These are phyloP conservation scores for Hippasteria phrygiana DNA, from an alignment of 53 echinoderm and acorn worm species.

Conservation along the genomic window DNA sequence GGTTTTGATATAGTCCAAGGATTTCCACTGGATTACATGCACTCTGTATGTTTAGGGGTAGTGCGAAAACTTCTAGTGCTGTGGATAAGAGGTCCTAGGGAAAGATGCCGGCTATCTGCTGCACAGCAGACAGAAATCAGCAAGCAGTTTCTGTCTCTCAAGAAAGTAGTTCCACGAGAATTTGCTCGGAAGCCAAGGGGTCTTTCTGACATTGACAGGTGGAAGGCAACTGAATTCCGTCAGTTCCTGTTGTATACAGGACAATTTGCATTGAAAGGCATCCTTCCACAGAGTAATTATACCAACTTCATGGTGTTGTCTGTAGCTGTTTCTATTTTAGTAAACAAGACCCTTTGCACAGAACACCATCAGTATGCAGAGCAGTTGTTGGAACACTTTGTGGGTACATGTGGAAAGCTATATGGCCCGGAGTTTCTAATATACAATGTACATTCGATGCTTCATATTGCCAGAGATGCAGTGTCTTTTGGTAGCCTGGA, in stretches of 20 bases:
- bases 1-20: not conserved
- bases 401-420: not conserved
- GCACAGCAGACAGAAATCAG: not conserved
- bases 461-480: slow-evolving; percentile 22
- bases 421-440: slow-evolving; percentile 41
- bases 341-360: not conserved
- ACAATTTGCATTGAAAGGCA: slow-evolving; percentile 8
- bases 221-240: slow-evolving; percentile 44
- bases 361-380: slow-evolving; percentile 15
- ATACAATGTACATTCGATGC: slow-evolving; percentile 36
- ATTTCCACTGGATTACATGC: slow-evolving; percentile 36
- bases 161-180: not conserved
- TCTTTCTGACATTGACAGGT: slow-evolving; percentile 34
- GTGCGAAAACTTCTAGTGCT: slow-evolving; percentile 58
- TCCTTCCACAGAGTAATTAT: not conserved
- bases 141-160: not conserved
- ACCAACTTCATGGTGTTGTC: slow-evolving; percentile 12
- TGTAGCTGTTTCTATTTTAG: slow-evolving; percentile 38
- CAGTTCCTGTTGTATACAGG: slow-evolving; percentile 50
- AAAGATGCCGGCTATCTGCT: not conserved
- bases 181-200: slow-evolving; percentile 26
- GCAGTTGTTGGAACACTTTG: slow-evolving; percentile 12
- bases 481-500: slow-evolving; percentile 4
- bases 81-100: slow-evolving; percentile 68
- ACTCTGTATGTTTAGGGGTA: slow-evolving; percentile 73